Evolutionary conservation across 2,797 vertebrate genomes (phyloP).

Genomic region (Phalloptychus januarius): DNA sequence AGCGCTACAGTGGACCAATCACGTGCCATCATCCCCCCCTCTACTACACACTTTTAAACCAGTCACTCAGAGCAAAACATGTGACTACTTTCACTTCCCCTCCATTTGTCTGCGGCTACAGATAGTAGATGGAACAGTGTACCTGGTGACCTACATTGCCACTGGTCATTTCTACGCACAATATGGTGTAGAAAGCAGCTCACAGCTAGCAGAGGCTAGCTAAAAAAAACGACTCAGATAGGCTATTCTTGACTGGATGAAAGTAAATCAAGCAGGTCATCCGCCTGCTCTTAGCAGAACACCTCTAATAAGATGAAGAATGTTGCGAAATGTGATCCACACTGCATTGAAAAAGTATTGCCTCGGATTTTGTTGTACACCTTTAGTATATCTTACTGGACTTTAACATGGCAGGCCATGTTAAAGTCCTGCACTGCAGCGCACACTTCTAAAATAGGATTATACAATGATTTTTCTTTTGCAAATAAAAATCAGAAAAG

Average conservation of each 20-base stretch:
- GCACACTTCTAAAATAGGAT: neutral
- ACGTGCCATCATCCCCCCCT: slow-evolving; percentile 11
- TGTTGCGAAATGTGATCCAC: slow-evolving; percentile 5
- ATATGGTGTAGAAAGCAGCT: neutral
- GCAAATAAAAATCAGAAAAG: neutral
- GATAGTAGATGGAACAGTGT: slow-evolving; percentile 47
- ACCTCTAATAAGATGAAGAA: neutral
- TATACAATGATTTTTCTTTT: neutral
- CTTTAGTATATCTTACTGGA: neutral
- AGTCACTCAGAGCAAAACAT: slow-evolving; percentile 28
- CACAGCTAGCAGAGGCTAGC: neutral
- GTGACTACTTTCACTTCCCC: slow-evolving; percentile 53
- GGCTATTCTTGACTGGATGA: neutral
- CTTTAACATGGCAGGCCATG: neutral
- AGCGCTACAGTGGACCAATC: slow-evolving; percentile 45
- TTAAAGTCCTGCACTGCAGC: too few species aligned
- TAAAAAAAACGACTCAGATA: neutral
- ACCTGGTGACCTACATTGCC: slow-evolving; percentile 71
- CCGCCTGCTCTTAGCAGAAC: slow-evolving; percentile 2
- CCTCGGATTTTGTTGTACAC: neutral
- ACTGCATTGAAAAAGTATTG: neutral
- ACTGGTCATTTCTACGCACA: slow-evolving; percentile 10
- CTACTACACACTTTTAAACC: slow-evolving; percentile 7
- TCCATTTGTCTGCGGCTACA: slow-evolving; percentile 48
- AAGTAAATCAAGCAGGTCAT: slow-evolving; percentile 6